Evolutionary conservation across 2,888 invertebrate species (phyloP).

Genomic region (Sphaerophoria rueppellii): DNA sequence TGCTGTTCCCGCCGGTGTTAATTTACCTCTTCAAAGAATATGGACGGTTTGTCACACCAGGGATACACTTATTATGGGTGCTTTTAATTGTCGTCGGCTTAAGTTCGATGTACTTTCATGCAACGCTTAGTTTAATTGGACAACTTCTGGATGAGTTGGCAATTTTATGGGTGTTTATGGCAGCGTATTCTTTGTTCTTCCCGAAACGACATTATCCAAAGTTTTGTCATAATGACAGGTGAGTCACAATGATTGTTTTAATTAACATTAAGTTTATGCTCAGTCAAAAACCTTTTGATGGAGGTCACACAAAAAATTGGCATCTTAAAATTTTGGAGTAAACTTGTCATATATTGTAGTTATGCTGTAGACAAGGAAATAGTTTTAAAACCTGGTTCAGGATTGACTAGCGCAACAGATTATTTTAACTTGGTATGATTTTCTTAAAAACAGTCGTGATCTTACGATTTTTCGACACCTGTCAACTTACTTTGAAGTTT

Average conservation of each 20-base stretch:
- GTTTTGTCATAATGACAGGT: slow-evolving; percentile 87
- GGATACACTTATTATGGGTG: slow-evolving; percentile 92
- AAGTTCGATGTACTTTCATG: slow-evolving; percentile 93
- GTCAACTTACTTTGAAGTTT: too few species aligned
- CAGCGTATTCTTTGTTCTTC: slow-evolving; percentile 89
- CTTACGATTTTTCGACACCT: too few species aligned
- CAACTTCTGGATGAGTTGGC: slow-evolving; percentile 91
- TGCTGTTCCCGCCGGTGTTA: slow-evolving; percentile 89
- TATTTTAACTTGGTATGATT: too few species aligned
- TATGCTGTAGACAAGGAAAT: too few species aligned
- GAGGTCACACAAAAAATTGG: neutral
- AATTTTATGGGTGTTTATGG: slow-evolving; percentile 92
- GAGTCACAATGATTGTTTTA: slow-evolving; percentile 75
- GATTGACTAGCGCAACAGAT: too few species aligned
- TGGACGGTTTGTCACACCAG: slow-evolving; percentile 88
- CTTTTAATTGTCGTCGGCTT: slow-evolving; percentile 90
- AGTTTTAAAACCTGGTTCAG: too few species aligned
- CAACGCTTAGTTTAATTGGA: slow-evolving; percentile 90
- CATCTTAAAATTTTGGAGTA: too few species aligned
- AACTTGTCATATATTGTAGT: too few species aligned
- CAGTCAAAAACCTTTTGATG: neutral
- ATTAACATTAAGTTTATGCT: neutral
- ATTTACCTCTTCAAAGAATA: slow-evolving; percentile 91
- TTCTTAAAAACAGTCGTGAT: too few species aligned
- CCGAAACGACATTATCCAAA: slow-evolving; percentile 88